Evolutionary conservation across 2,113 vertebrate species (phyloP).

Genomic region (Sebastes schlegelii): DNA sequence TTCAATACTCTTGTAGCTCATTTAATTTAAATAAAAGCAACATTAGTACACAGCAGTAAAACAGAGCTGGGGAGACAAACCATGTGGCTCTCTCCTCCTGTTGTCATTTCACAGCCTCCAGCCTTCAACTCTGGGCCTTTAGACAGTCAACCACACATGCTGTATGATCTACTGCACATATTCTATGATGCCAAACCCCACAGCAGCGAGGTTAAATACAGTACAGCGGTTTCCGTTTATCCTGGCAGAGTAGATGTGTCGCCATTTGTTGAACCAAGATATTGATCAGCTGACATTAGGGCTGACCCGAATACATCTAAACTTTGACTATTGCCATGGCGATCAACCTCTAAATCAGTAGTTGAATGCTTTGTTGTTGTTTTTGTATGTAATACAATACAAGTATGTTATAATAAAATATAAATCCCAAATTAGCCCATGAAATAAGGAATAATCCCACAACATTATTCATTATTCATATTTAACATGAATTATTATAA

Average conservation of each 20-base stretch:
- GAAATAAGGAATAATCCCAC: no score
- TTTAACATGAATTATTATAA: no score
- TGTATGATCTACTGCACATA: neutral
- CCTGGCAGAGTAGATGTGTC: neutral
- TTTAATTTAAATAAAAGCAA: constrained; percentile 9
- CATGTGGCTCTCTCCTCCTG: neutral
- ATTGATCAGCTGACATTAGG: neutral
- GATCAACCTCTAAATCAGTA: no score
- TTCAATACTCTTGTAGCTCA: neutral
- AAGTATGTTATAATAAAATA: no score
- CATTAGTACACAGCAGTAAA: neutral
- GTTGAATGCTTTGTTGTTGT: no score
- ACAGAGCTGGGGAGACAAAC: neutral
- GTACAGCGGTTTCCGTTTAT: neutral
- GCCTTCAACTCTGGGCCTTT: neutral
- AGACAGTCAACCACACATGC: neutral
- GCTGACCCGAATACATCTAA: no score
- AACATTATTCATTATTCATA: no score
- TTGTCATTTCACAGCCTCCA: neutral
- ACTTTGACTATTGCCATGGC: no score
- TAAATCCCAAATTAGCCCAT: no score
- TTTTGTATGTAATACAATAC: no score
- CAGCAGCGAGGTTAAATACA: neutral
- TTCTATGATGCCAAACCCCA: neutral
- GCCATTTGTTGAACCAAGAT: neutral